These are phyloP conservation scores for Ranitomeya variabilis DNA, from an alignment of 2,113 vertebrate genomes.

Conservation along the genomic window DNA sequence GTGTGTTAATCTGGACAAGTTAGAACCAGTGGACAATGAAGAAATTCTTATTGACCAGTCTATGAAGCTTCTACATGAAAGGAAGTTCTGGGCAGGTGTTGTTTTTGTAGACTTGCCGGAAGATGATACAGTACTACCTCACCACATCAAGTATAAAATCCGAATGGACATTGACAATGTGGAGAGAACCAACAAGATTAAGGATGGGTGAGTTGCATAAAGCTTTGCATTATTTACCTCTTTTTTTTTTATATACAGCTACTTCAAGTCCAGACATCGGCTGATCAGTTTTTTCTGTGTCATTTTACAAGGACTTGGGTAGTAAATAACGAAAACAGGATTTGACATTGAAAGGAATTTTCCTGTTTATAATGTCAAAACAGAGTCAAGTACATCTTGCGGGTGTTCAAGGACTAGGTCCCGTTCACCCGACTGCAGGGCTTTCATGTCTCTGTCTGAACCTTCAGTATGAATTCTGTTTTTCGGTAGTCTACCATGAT, in stretches of 20 bases:
- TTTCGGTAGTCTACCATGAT: no score
- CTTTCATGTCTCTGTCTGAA: no score
- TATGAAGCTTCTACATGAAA: conserved; percentile 86
- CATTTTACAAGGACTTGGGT: neutral
- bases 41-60: conserved; percentile 86
- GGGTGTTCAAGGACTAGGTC: neutral
- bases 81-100: conserved; percentile 94
- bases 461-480: no score
- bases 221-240: neutral
- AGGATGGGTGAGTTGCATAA: conserved; percentile 82
- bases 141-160: conserved; percentile 91
- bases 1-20: conserved; percentile 95
- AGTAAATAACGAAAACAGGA: neutral
- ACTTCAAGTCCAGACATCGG: neutral
- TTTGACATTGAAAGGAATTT: neutral
- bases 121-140: conserved; percentile 78
- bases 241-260: neutral
- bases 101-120: conserved; percentile 83
- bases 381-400: neutral
- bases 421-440: no score
- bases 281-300: neutral
- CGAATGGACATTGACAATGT: conserved; percentile 99
- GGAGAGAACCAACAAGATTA: conserved; percentile 98
- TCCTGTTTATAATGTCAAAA: neutral
- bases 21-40: conserved; percentile 87